Base-by-base conservation (phyloP, 1,140 invertebrate genomes). In the Panulirus ornatus region DNA sequence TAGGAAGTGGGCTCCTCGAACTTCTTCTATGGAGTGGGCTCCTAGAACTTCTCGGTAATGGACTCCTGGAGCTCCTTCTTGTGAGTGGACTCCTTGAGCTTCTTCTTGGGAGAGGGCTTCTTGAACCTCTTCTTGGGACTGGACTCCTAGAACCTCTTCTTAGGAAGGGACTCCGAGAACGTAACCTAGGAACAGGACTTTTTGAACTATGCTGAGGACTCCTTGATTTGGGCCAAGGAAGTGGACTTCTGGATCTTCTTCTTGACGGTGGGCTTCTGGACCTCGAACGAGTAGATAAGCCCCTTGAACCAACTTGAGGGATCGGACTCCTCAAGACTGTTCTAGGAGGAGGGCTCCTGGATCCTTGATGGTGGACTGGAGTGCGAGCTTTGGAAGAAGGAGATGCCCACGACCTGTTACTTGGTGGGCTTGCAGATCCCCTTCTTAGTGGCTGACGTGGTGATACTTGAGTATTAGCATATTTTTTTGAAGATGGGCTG, bases 131-230 rank as follows among this genome's bases (percentile, higher is more conserved):
- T 11, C 44, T 89, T 14, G 86, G 73, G 36, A 51, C 22, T 19
- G 87, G 87, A 89, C 87, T 89, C 47, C 87, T 51, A 40, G 87
- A 89, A 54, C 70, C 22, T 73, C 88, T 75, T 75, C 88, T 89
- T 27, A 66, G 85, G 16, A 78, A 78, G 19, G 85, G 85, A 78
- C 85, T 87, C 40, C 85, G 78, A 34, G 85, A 87, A 2, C 75
- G 75, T 51, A 73, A 42, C 5, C 73, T 42, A 6, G 40, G 66
- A 9, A 44, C 58, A 44, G 73, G 73, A 34, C 85, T 87, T 66
- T 54, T 38, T 19, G 75, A 63, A 40, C 40, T 63, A 44, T 51
- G 51, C 51, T 58, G 54, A 54, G 54, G 51, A 78, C 85, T 78
- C 36, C 85, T 87, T 40, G 75, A 78, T 42, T 63, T 76, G 27